Base-by-base conservation (phyloP, 2,113 vertebrate species). In the Engraulis encrasicolus region DNA sequence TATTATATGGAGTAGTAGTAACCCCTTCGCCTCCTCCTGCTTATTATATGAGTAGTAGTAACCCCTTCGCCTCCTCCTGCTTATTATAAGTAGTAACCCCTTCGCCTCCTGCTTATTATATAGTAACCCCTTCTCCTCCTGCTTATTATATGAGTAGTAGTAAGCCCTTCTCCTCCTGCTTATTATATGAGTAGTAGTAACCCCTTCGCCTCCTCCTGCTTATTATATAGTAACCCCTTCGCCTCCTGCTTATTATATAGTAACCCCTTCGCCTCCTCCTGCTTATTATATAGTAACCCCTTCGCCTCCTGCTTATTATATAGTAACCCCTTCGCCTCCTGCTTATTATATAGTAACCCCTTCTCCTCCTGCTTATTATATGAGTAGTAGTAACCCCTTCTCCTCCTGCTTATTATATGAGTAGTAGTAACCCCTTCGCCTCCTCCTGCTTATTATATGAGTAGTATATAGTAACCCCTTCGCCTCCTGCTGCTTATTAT, bases 361-460 rank as follows among this genome's bases (percentile, higher is more conserved):
- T n/a, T n/a, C n/a, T n/a, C n/a, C 89, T 91, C 90, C 90, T 90
- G 91, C 89, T 89, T 90, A 90, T 91, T 90, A 90, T 91, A 87
- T n/a, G n/a, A n/a, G n/a, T n/a, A n/a, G n/a, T n/a, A 90, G 88
- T 48, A 88, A 74, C 89, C 86, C 78, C 88, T 90, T 84, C 82
- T 45, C 9, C 89, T 91, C 90, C 90, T 90, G 91, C 89, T 89
- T 90, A 90, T 91, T 90, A 90, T 91, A 87, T n/a, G n/a, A n/a
- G n/a, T n/a, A n/a, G n/a, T n/a, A 90, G 88, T 48, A 88, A 74
- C 89, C 86, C 78, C 88, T 90, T 84, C 82, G 81, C 90, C 81
- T 83, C 83, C 89, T 91, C 90, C 90, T 90, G 91, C 89, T 89
- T 90, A 90, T 91, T 90, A 90, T 91, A 87, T n/a, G n/a, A n/a